Evolutionary conservation across 2,113 vertebrate species (phyloP).

Genomic region (Apus apus): DNA sequence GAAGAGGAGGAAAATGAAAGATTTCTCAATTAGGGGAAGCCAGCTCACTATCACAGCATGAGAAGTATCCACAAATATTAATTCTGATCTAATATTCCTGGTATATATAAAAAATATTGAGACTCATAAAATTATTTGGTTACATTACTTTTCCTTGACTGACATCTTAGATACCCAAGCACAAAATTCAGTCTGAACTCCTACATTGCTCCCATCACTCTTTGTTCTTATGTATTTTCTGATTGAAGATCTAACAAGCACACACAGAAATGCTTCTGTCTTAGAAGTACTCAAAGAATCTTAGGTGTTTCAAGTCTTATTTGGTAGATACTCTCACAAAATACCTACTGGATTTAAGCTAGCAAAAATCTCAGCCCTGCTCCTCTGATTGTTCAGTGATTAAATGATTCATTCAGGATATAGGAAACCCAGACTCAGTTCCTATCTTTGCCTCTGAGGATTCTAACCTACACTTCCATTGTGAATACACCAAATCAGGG

Average conservation of each 20-base stretch:
- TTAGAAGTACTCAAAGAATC: background rate
- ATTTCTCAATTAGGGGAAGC: background rate
- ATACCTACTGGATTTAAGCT: background rate
- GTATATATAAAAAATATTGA: background rate
- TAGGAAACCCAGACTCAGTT: background rate
- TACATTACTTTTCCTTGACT: background rate
- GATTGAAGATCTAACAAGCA: background rate
- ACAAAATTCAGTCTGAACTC: background rate
- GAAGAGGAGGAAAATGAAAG: background rate
- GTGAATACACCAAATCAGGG: background rate
- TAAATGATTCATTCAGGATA: background rate
- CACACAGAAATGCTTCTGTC: background rate
- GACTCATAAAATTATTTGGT: background rate
- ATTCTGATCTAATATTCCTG: background rate
- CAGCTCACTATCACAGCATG: background rate
- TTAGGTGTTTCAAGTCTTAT: background rate
- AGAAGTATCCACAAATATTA: background rate
- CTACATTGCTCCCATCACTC: background rate
- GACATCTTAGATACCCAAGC: background rate
- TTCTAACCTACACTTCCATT: background rate
- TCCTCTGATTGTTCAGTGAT: background rate
- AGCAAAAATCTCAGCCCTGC: background rate
- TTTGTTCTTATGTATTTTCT: background rate
- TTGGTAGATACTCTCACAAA: background rate
- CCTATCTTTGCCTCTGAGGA: background rate